Evolutionary conservation across 2,113 vertebrate genomes (phyloP).

Genomic region (Brachionichthys hirsutus): DNA sequence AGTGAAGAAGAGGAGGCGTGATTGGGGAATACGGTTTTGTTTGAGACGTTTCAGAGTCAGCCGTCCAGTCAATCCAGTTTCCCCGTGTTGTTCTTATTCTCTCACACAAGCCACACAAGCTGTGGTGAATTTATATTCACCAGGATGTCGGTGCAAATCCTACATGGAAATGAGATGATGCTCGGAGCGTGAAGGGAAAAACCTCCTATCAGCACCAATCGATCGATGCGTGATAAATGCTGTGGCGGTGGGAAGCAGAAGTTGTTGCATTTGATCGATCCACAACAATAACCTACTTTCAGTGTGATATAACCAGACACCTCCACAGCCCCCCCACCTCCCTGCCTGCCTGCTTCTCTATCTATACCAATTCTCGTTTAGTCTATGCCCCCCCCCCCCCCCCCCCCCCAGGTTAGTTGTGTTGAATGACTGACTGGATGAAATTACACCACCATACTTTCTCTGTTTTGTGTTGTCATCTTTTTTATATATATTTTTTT

Average conservation of each 20-base stretch:
- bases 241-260: slow-evolving; percentile 28
- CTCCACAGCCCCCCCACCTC: slow-evolving; percentile 44
- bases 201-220: slow-evolving; percentile 35
- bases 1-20: slow-evolving; percentile 45
- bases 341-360: slow-evolving; percentile 35
- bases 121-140: slow-evolving; percentile 45
- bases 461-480: slow-evolving; percentile 82
- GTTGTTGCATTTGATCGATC: slow-evolving; percentile 48
- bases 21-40: slow-evolving; percentile 52
- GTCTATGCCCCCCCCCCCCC: slow-evolving; percentile 69
- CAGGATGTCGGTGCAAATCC: slow-evolving; percentile 51
- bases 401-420: slow-evolving; percentile 69
- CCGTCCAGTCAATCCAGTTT: slow-evolving; percentile 42
- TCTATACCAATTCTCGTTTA: slow-evolving; percentile 69
- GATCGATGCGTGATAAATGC: slow-evolving; percentile 6
- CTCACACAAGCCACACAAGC: slow-evolving; percentile 58
- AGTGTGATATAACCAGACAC: slow-evolving; percentile 66
- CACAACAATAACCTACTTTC: slow-evolving; percentile 70
- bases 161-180: slow-evolving; percentile 46
- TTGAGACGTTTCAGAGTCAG: slow-evolving; percentile 64
- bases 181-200: slow-evolving; percentile 33
- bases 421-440: slow-evolving; percentile 72
- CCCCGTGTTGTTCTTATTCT: slow-evolving; percentile 46
- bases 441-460: slow-evolving; percentile 76
- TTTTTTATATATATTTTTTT: too few relatives aligned